These are phyloP conservation scores for Callorhinus ursinus DNA, from an alignment of 2,113 vertebrate genomes.

Conservation along the genomic window DNA sequence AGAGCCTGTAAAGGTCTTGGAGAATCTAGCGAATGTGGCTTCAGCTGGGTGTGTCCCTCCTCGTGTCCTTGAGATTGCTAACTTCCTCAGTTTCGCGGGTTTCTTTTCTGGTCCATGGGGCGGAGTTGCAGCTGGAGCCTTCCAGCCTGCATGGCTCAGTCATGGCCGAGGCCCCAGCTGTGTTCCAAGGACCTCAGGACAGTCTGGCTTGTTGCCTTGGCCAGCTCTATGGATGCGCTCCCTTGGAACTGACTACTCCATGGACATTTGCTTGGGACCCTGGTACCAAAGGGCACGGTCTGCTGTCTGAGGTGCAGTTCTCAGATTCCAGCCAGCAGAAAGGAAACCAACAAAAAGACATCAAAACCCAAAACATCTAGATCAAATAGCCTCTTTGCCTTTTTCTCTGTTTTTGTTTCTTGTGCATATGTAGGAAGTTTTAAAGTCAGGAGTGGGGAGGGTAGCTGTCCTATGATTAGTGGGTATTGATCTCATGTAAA, in stretches of 20 bases:
- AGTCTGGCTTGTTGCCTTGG: not conserved
- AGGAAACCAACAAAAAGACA: not conserved
- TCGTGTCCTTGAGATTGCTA: too few species aligned
- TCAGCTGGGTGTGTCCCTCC: not conserved
- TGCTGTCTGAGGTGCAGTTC: not conserved
- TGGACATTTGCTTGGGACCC: not conserved
- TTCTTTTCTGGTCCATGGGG: not conserved
- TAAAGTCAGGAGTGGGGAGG: not conserved
- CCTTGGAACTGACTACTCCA: not conserved
- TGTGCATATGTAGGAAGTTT: conserved; percentile 19
- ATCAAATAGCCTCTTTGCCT: not conserved
- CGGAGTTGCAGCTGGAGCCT: not conserved
- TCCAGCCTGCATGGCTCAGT: not conserved
- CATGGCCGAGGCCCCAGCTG: not conserved
- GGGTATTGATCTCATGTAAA: not conserved
- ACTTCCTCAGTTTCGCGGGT: not conserved
- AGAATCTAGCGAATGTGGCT: not conserved
- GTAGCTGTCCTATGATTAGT: not conserved
- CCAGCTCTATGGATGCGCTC: not conserved
- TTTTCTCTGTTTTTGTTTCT: not conserved
- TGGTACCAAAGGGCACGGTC: not conserved
- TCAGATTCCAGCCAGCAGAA: not conserved
- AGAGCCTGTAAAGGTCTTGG: not conserved
- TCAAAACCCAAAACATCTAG: not conserved
- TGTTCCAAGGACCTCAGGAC: not conserved